Conservation (phyloP, 2,888 invertebrate species). For the Gandaritis pyraliata region DNA sequence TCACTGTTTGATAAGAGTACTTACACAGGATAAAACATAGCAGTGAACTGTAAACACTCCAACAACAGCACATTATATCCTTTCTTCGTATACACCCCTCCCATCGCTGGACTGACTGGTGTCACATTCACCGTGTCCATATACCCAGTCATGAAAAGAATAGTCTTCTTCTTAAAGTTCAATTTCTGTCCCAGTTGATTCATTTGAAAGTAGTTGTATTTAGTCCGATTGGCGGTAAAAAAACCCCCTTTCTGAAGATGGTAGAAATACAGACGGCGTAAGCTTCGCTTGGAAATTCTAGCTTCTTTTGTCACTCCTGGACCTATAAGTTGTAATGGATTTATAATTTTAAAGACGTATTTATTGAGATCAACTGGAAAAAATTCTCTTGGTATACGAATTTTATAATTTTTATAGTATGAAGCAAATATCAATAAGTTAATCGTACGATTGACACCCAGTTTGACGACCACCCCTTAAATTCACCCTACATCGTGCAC, state of each 20-base stretch:
- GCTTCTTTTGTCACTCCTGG: constrained; percentile 36
- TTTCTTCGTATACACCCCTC: constrained; percentile 28
- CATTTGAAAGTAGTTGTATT: constrained; percentile 52
- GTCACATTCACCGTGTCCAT: constrained; percentile 21
- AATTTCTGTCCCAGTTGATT: constrained; percentile 46
- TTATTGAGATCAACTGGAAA: too few relatives aligned
- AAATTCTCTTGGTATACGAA: too few relatives aligned
- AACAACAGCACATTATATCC: constrained; percentile 50
- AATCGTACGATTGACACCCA: too few relatives aligned
- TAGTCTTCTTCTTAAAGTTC: constrained; percentile 45
- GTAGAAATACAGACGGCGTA: constrained; percentile 23
- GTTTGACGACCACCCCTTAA: too few relatives aligned
- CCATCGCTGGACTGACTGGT: constrained; percentile 25
- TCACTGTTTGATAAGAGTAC: constrained; percentile 1
- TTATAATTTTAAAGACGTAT: neutral
- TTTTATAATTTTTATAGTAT: too few relatives aligned
- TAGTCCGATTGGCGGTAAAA: constrained; percentile 32
- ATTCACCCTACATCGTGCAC: too few relatives aligned
- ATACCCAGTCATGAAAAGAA: constrained; percentile 47
- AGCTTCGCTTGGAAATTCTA: constrained; percentile 25
- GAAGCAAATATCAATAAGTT: too few relatives aligned
- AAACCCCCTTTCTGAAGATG: constrained; percentile 23
- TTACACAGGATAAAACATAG: constrained; percentile 32
- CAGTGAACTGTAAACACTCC: constrained; percentile 40
- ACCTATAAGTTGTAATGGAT: constrained; percentile 26